Evolutionary conservation across 2,113 vertebrate genomes (phyloP), one percentile per base, ranked within the genome.

Genomic region (Calypte anna): DNA sequence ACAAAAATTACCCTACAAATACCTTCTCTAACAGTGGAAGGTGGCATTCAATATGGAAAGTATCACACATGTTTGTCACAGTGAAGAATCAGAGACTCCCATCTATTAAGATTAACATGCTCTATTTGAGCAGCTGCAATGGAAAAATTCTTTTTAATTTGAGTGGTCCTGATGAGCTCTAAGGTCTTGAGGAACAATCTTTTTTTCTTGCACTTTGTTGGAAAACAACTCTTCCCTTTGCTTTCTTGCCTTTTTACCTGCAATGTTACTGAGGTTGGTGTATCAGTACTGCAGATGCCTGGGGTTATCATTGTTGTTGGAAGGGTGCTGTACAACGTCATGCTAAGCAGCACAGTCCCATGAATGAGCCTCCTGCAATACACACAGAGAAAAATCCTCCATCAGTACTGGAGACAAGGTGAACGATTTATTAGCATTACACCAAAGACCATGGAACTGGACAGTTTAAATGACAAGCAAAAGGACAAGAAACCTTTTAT

Each of bases 231-330:
- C 10, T 80, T 61, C 25, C 5, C 31, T 67, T 33, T 58, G 15
- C 17, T 55, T 18, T 48, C 23, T 77, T 0, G 0, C 10, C n/a
- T 44, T 44, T 95, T 94, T 88, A 98, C 98, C 97, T 98, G 97
- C 51, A 98, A 21, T 0, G 64, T 97, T 75, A 96, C 77, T 3
- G 96, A 90, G 31, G 94, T 89, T 18, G 96, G 96, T 17, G 94
- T 91, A 23, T 89, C 93, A 8, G 59, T 12, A 48, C 91, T 95
- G 86, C 96, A 96, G 51, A 96, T 76, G 78, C 90, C 97, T 2
- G 97, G 97, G 27, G 97, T 61, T 31, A 97, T 59, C 67, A 94
- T 16, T 9, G 97, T 44, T 11, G 88, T 46, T 28, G 97, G 72
- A 31, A 96, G 89, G 0, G 74, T 51, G 62, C 50, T 87, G 92